Evolutionary conservation across 2,888 invertebrate species (phyloP), one percentile per base, ranked within the genome.

Genomic region (Brachyptera risi): DNA sequence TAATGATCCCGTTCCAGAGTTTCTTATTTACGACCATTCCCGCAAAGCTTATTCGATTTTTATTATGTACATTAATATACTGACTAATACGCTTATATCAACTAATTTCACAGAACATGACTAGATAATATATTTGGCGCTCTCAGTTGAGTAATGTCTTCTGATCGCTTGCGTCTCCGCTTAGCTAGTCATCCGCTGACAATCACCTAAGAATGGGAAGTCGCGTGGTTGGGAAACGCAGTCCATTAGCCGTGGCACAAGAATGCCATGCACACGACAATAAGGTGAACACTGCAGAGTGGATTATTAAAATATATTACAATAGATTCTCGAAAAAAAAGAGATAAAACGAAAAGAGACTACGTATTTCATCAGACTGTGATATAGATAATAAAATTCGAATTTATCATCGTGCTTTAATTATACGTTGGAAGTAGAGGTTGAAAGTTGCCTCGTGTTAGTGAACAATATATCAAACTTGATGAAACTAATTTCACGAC

Each of bases 221-320:
- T n/a, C 47, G 19, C 24, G 47, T 2, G 24, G 31, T 7, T 11
- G 31, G 5, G 31, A 31, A 31, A 31, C 31, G 31, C 11, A 31
- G 31, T 31, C 31, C 31, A 31, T 31, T 31, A 31, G 31, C 31
- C 11, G 31, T 11, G 44, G 3, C 15, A 19, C 5, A 23, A 24
- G 15, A 49, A 23, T 49, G 49, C n/a, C 23, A 47, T 47, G 47
- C 47, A 19, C n/a, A 23, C n/a, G 49, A 49, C 49, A 49, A 49
- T 26, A 23, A 11, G 40, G 17, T 9, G 40, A 40, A 4, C 40
- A 40, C 5, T 15, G 40, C 40, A 4, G 7, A 9, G 35, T 9
- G 40, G 9, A 40, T 31, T 40, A 40, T 15, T 40, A 40, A 40
- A 40, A 40, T 40, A 40, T n/a, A 40, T 40, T 40, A 40, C 40